Evolutionary conservation across 2,797 vertebrate species (phyloP), one percentile per base, ranked within the genome.

Genomic region (Leucoraja ocellata): DNA sequence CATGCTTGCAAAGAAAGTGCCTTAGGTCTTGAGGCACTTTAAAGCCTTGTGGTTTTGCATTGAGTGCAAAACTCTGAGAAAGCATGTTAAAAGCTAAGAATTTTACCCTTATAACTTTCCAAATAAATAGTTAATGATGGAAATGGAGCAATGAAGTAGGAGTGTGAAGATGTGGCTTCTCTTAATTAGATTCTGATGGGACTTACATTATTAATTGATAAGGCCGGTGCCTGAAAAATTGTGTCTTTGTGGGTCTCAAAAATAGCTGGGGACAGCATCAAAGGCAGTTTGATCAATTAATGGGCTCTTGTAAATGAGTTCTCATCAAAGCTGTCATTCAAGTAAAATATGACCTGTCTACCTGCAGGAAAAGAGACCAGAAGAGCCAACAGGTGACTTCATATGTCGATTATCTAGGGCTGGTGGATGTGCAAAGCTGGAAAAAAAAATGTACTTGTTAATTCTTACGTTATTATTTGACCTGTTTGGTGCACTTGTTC

Each of bases 171-270:
- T 98, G 98, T 98, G 98, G 97, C 98, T 97, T 98, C 96, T 95
- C 96, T 97, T 99, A 99, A 99, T 99, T 98, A 98, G 97, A 97
- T 97, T 97, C 97, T 96, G 97, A 97, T 98, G 97, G 98, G 98
- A 98, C 97, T 97, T 95, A 95, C 97, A 99, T 99, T 98, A 98
- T 98, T 99, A 98, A 99, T 99, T 99, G 98, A 99, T 99, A 98
- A 98, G 98, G 97, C 97, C 94, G 95, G 97, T 97, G 97, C 98
- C 97, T 96, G 95, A 95, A 96, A 97, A 96, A 96, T 97, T 97
- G 96, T 97, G 96, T 97, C 97, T 98, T 97, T 96, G 96, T 96
- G 96, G 96, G 96, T 97, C 96, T 97, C 97, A 97, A 96, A 96
- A 97, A 97, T 97, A 98, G 97, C 97, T 97, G 97, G 97, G 98